Evolutionary conservation across 2,113 vertebrate species (phyloP), one percentile per base, ranked within the genome.

Genomic region (Podarcis cretensis): DNA sequence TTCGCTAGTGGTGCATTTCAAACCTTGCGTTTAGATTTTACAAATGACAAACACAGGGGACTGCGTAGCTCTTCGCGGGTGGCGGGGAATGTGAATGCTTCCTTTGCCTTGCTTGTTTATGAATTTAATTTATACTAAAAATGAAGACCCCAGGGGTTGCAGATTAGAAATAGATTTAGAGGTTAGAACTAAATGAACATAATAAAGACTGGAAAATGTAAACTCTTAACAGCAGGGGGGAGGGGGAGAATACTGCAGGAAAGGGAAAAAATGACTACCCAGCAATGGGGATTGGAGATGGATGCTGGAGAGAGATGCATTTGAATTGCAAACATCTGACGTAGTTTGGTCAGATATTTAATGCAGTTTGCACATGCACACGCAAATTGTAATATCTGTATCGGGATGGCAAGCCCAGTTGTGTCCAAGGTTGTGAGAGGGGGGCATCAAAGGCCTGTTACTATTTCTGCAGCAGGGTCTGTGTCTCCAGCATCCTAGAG

Each of bases 71-170:
- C 81, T 66, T 66, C 4, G 82, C 23, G 74, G 75, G 86, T 0
- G 7, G 74, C 74, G 84, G 88, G 84, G 85, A 94, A 91, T 79
- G 89, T 59, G 87, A 93, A 89, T 27, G 9, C 89, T 94, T 93
- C 90, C 92, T 88, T 90, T 73, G 83, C 85, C 20, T 77, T 76
- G 92, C 89, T 92, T 94, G 95, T 96, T 96, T 95, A 93, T 93
- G 91, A 93, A 93, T 93, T 37, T 63, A 92, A 93, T 92, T 95
- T 91, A 95, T 93, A 90, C 93, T 94, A 92, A 78, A 81, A 90
- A 90, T 2, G 77, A 94, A 83, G 14, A 84, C 95, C 0, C 0
- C 81, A 78, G 95, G 95, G 92, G 93, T 18, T 4, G 0, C 74
- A 78, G 89, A 75, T 89, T 82, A 86, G 57, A 76, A 66, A 57